These are phyloP conservation scores for Aleiodes sp. DNA, from an alignment of 1,140 invertebrate genomes.

Conservation along the genomic window DNA sequence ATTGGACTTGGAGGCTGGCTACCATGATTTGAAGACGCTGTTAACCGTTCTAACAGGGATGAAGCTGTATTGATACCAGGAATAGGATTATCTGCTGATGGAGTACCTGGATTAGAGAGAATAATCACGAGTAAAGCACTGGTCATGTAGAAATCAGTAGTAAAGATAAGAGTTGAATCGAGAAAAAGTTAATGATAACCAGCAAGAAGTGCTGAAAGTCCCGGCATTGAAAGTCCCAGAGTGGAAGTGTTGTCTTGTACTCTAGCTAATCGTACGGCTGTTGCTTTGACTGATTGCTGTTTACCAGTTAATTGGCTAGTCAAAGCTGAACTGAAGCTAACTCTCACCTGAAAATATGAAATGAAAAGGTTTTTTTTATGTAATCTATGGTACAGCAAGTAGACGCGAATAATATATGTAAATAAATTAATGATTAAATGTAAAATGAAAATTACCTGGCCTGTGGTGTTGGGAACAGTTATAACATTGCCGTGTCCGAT, in stretches of 20 bases:
- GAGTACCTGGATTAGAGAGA: slow-evolving; percentile 64
- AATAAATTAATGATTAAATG: not conserved
- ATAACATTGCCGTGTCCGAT: slow-evolving; percentile 63
- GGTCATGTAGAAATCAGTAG: not conserved
- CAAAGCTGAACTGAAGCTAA: slow-evolving; percentile 60
- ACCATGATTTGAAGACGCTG: slow-evolving; percentile 63
- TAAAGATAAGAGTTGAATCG: too few species aligned
- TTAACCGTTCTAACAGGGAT: slow-evolving; percentile 69
- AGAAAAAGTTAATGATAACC: slow-evolving; percentile 43
- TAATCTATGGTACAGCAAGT: too few species aligned
- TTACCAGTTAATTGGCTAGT: slow-evolving; percentile 58
- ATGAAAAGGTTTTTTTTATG: too few species aligned
- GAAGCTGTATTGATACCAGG: slow-evolving; percentile 68
- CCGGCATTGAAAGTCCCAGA: slow-evolving; percentile 66
- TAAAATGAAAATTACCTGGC: slow-evolving; percentile 49
- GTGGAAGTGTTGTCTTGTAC: slow-evolving; percentile 61
- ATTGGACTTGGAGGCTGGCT: slow-evolving; percentile 65
- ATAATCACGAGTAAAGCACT: not conserved
- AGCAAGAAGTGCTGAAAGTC: slow-evolving; percentile 66
- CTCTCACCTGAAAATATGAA: slow-evolving; percentile 52
- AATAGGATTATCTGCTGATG: slow-evolving; percentile 70
- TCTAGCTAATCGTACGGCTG: slow-evolving; percentile 60
- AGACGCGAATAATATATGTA: not conserved
- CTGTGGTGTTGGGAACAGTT: slow-evolving; percentile 61
- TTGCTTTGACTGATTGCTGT: slow-evolving; percentile 61